Evolutionary conservation across 2,113 vertebrate species (phyloP).

Genomic region (Uria aalge): DNA sequence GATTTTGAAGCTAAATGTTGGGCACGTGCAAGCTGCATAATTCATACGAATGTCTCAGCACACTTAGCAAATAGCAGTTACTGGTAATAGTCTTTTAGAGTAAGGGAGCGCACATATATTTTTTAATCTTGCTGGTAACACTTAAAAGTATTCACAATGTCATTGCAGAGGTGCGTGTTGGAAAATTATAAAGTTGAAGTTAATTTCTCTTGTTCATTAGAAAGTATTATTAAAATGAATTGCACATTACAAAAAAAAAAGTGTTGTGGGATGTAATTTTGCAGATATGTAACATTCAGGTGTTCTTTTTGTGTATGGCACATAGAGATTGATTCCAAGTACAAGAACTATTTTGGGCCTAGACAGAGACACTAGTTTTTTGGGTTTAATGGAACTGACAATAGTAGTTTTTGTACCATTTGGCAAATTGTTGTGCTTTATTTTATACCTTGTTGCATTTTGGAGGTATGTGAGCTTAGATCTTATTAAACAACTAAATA

Average conservation of each 20-base stretch:
- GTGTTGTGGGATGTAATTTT: conserved; percentile 68
- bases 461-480: conserved; percentile 55
- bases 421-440: conserved; percentile 60
- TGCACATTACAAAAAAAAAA: conserved; percentile 59
- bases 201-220: conserved; percentile 59
- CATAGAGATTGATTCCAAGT: conserved; percentile 70
- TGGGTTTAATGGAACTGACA: conserved; percentile 64
- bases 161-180: conserved; percentile 46
- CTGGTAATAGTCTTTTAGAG: conserved; percentile 49
- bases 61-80: conserved; percentile 45
- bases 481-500: conserved; percentile 59
- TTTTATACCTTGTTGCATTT: conserved; percentile 71
- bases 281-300: conserved; percentile 66
- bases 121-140: conserved; percentile 68
- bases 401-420: conserved; percentile 74
- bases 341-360: conserved; percentile 75
- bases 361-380: conserved; percentile 74
- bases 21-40: conserved; percentile 29
- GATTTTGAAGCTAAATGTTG: conserved; percentile 63
- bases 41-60: conserved; percentile 10
- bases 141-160: conserved; percentile 56
- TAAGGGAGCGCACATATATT: conserved; percentile 46
- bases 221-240: conserved; percentile 59
- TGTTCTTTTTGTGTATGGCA: conserved; percentile 71
- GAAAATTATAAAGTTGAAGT: conserved; percentile 45